Evolutionary conservation across 2,113 vertebrate species (phyloP).

Genomic region (Hippocampus zosterae): DNA sequence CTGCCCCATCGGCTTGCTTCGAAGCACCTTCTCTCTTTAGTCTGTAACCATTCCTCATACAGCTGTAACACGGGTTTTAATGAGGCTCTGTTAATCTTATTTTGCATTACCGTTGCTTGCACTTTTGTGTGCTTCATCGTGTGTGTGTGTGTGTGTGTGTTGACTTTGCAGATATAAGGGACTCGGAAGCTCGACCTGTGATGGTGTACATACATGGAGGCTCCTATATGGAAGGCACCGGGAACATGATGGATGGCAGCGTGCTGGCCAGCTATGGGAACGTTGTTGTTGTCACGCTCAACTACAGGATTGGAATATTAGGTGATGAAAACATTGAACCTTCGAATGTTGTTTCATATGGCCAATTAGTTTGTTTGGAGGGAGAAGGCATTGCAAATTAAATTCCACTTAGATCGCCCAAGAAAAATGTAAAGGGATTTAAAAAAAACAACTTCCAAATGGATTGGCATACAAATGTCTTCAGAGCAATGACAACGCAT

Average conservation of each 20-base stretch:
- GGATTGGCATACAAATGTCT: constrained; percentile 36
- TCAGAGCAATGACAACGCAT: constrained; percentile 27
- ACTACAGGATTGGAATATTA: constrained; percentile 95
- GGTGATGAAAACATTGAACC: constrained; percentile 68
- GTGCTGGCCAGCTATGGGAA: constrained; percentile 96
- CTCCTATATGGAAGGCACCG: constrained; percentile 97
- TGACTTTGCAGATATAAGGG: constrained; percentile 86
- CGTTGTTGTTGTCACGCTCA: constrained; percentile 95
- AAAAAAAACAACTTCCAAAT: constrained; percentile 19
- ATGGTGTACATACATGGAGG: constrained; percentile 98
- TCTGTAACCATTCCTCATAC: constrained; percentile 46
- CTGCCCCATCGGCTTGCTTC: constrained; percentile 39
- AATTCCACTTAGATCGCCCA: constrained; percentile 19
- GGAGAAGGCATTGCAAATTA: constrained; percentile 6
- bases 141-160: constrained; percentile 29
- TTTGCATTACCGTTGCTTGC: constrained; percentile 39
- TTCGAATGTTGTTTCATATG: constrained; percentile 29
- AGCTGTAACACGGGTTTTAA: constrained; percentile 39
- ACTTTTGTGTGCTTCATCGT: constrained; percentile 41
- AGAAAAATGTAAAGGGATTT: constrained; percentile 3
- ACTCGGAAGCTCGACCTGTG: constrained; percentile 92
- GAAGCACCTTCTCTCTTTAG: constrained; percentile 41
- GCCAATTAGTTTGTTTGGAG: constrained; percentile 14
- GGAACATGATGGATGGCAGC: constrained; percentile 97
- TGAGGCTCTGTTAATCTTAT: constrained; percentile 29